Percentiles rank a stretch among this genome's conserved stretches.
phyloP scores from a whole-genome alignment of 2,113 vertebrate genomes.

The Ia io region DNA sequence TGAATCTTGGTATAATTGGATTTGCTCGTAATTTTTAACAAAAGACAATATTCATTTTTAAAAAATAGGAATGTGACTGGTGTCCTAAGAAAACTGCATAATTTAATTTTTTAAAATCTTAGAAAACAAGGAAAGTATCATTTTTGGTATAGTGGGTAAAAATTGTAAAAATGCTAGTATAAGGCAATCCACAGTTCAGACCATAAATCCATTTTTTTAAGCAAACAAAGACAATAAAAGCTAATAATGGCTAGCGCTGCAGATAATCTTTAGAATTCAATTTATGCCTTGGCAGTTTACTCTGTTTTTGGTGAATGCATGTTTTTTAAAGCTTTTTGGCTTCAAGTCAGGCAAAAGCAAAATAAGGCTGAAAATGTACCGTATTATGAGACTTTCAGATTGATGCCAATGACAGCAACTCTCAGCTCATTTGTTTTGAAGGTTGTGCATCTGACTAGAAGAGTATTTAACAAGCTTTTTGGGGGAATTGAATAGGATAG shows the following conservation, averaged over 20 bases:
- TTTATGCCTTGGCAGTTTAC: constrained; percentile 69
- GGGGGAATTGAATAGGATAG: neutral
- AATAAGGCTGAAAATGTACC: constrained; percentile 52
- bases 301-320: constrained; percentile 62
- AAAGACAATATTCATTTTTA: neutral
- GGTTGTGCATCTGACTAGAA: constrained; percentile 42
- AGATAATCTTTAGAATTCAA: constrained; percentile 65
- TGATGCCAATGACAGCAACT: neutral
- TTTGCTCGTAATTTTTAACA: neutral
- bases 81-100: neutral
- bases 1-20: neutral
- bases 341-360: constrained; percentile 62
- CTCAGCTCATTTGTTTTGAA: constrained; percentile 21
- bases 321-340: constrained; percentile 73
- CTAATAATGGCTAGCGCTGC: neutral
- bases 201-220: constrained; percentile 43
- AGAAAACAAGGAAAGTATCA: neutral
- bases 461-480: constrained; percentile 44
- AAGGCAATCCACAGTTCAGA: neutral
- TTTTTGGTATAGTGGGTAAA: neutral
- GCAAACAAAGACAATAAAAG: constrained; percentile 52
- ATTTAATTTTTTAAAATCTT: neutral
- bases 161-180: neutral
- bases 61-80: neutral
- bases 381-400: neutral